phyloP scores from a whole-genome alignment of 2,113 vertebrate species.

The Etheostoma spectabile region DNA sequence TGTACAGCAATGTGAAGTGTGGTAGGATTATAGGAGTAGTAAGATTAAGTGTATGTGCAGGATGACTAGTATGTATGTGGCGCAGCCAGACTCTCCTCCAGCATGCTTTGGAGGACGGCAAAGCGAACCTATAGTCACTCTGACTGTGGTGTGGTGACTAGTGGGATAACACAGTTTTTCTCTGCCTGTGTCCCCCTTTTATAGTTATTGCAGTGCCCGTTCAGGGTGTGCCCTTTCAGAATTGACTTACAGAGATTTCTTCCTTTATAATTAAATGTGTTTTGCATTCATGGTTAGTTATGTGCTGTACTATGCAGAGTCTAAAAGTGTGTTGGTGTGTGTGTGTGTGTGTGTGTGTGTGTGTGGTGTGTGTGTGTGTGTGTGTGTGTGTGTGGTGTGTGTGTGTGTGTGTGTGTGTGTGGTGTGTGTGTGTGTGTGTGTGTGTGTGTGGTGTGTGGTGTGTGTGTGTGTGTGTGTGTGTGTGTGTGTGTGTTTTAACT shows the following conservation, averaged over 20 bases:
- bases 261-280: background rate
- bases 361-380: constrained; percentile 18
- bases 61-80: no score
- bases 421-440: constrained; percentile 20
- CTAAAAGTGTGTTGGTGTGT: constrained; percentile 14
- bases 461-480: constrained; percentile 28
- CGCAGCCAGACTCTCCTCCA: no score
- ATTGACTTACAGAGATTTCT: no score
- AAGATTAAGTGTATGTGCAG: no score
- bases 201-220: background rate
- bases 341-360: constrained; percentile 23
- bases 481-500: constrained; percentile 18
- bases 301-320: background rate
- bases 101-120: no score
- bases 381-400: constrained; percentile 22
- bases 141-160: background rate
- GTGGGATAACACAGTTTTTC: background rate
- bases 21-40: no score
- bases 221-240: no score
- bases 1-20: no score
- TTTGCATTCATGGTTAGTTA: background rate
- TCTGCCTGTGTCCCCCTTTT: background rate
- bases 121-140: background rate
- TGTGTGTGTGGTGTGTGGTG: constrained; percentile 16
- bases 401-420: constrained; percentile 30